Base-by-base conservation (phyloP, 2,888 invertebrate species). In the Colletes collaris region DNA sequence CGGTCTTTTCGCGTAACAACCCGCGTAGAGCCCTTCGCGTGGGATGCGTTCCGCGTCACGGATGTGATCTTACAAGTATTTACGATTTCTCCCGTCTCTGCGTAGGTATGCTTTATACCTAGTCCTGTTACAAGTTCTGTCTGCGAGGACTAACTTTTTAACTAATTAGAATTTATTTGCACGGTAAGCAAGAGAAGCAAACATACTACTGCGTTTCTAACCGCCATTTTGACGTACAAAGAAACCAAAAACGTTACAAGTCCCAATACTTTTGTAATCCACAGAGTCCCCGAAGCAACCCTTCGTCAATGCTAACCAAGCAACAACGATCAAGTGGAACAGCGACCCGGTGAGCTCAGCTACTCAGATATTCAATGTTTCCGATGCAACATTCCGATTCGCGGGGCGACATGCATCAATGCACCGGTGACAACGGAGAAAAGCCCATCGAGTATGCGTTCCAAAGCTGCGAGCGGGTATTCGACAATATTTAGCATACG, bases 11-110 rank as follows among this genome's bases (percentile, higher is more conserved):
- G 79, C 67, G 60, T 56, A 62, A 58, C 66, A 65, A 74, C 60
- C 62, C 77, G 59, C 71, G 78, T 59, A 55, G 55, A n/a, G 27
- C 59, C 68, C 59, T 46, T 59, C 72, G 88, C 84, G 89, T 89
- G 87, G 90, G 89, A 83, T 70, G 87, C 66, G 67, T 66, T 77
- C 77, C 80, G 77, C 80, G 84, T 87, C 86, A 81, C 83, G 83
- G 76, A 83, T 79, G 82, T 71, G 81, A 86, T 84, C 84, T 84
- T 82, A 79, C 85, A 83, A 83, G 77, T 86, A 88, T 88, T 88
- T 89, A 88, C 83, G 86, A 81, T 88, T 87, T 84, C 55, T 52
- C 76, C 46, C 64, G 56, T 56, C 52, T 66, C 49, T 49, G 65
- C 67, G 68, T 68, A 50, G 68, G 52, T 50, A 68, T 40, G 8